phyloP scores from a whole-genome alignment of 2,797 vertebrate species.

The Tarsius wallacei region DNA sequence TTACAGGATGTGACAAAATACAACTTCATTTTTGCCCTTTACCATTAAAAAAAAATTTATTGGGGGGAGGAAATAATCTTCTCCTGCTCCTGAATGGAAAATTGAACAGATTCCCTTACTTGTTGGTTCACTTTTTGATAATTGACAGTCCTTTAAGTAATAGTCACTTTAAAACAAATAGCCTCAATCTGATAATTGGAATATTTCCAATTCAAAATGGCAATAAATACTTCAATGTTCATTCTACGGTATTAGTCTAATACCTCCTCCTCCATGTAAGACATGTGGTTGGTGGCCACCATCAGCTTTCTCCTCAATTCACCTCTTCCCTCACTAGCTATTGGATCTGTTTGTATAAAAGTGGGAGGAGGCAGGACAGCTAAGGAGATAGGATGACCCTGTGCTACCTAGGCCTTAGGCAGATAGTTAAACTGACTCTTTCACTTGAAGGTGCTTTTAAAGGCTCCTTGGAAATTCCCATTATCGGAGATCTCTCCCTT shows the following conservation, averaged over 20 bases:
- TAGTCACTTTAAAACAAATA: not conserved
- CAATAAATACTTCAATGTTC: slow-evolving; percentile 9
- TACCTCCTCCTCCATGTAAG: not conserved
- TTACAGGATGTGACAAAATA: not conserved
- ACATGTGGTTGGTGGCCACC: not conserved
- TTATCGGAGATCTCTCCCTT: slow-evolving; percentile 1
- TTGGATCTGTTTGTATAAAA: not conserved
- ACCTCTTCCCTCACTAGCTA: not conserved
- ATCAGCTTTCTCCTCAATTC: slow-evolving; percentile 10
- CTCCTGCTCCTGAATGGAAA: slow-evolving; percentile 34
- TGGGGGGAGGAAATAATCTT: not conserved
- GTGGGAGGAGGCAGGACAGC: not conserved
- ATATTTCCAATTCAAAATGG: slow-evolving; percentile 1
- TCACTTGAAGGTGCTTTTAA: slow-evolving; percentile 3
- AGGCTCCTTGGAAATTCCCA: slow-evolving; percentile 20
- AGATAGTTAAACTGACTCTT: not conserved
- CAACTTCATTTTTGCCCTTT: not conserved
- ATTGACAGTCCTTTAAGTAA: slow-evolving; percentile 17
- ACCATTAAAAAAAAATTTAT: not conserved
- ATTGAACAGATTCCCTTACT: not conserved
- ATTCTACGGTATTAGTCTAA: not conserved
- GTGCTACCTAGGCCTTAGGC: not conserved
- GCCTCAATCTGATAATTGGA: slow-evolving; percentile 36
- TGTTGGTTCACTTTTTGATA: slow-evolving; percentile 54
- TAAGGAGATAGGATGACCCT: not conserved